Evolutionary conservation across 92 coral and sea anemone species (phyloP), one percentile per base, ranked within the genome.

Genomic region (Epizoanthus rinbou): DNA sequence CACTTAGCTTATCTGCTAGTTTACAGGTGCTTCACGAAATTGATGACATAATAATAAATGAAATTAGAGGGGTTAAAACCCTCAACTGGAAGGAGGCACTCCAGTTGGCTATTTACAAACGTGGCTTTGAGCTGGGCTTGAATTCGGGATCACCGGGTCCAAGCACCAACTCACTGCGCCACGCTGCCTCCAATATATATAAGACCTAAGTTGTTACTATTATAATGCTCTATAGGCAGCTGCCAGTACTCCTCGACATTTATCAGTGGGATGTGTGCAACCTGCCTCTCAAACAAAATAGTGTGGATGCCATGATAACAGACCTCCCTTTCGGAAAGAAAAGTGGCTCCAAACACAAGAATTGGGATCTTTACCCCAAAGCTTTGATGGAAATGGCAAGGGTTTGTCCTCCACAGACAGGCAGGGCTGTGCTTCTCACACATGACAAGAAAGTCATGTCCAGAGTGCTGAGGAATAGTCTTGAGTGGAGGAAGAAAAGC

Each of bases 301-400:
- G 88, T 28, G 86, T 96, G 57, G 94, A 96, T 81, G 97, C 85
- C 23, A 86, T 96, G 50, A 73, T 96, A 37, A 91, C 99, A 6
- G 99, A 96, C 74, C 80, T 96, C 76, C 99, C 99, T 52, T 96
- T 96, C 88, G 99, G 99, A n/a, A 96, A 96, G 93, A 96, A 94
- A 85, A 96, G 99, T 87, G 99, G 99, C 13, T 94, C 98, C 3
- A 88, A 92, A 76, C 91, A 87, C 13, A 90, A 86, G 75, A 96
- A 96, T 85, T 96, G 99, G 99, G 85, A 85, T 14, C 86, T 96
- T 45, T 96, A 96, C 72, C 99, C 98, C 17, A 84, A 91, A 47
- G 98, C 90, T 2, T 76, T 96, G 76, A 57, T 56, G 18, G 99
- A 96, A 85, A 91, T 96, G 94, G 99, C 99, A 15, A 75, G 99